Conservation (phyloP, 2,888 invertebrate genomes). For the Polymixis flavicincta region DNA sequence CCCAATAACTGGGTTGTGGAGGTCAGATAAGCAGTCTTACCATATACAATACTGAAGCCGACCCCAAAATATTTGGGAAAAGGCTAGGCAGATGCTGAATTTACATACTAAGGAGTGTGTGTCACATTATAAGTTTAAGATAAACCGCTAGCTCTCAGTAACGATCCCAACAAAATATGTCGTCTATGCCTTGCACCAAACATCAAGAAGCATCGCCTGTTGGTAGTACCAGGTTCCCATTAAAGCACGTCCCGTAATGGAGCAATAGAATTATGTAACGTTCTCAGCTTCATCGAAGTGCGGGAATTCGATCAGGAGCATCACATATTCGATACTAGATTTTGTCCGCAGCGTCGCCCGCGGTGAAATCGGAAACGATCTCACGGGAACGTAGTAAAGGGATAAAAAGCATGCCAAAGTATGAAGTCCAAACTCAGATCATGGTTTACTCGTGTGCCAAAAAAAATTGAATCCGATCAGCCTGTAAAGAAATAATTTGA, state of each 20-base stretch:
- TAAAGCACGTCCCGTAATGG: constrained; percentile 38
- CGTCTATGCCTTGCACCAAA: constrained; percentile 41
- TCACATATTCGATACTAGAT: neutral
- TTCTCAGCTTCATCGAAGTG: constrained; percentile 9
- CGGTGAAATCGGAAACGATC: neutral
- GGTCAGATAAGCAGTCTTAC: too few relatives aligned
- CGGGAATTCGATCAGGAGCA: constrained; percentile 36
- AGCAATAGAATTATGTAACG: constrained; percentile 46
- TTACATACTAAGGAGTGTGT: too few relatives aligned
- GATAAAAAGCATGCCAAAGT: too few relatives aligned
- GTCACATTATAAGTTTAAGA: neutral
- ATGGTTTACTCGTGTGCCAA: too few relatives aligned
- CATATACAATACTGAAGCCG: too few relatives aligned
- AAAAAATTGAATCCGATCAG: too few relatives aligned
- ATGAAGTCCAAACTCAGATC: too few relatives aligned
- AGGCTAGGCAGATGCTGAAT: too few relatives aligned
- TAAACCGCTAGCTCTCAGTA: neutral
- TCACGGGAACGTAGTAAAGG: too few relatives aligned
- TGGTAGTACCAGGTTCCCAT: constrained; percentile 41
- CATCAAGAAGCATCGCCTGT: constrained; percentile 26
- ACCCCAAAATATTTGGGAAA: too few relatives aligned
- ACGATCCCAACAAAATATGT: neutral
- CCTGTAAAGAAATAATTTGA: too few relatives aligned
- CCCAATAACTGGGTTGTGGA: too few relatives aligned
- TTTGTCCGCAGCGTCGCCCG: neutral